Conservation (phyloP, 2,888 invertebrate genomes). For the Synergus laeviventris region DNA sequence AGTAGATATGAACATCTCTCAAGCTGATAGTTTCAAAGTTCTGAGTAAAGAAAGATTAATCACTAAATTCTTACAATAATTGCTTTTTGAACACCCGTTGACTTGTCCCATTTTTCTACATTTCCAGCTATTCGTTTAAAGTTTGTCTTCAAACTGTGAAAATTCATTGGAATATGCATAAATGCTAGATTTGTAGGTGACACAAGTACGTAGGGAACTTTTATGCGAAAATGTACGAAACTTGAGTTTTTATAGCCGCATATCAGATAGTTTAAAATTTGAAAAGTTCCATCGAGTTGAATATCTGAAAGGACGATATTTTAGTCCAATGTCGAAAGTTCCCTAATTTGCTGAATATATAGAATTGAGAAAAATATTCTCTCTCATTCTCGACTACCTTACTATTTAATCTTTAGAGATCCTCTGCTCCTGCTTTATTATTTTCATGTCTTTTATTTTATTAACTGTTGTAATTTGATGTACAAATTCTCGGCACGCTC, state of each 20-base stretch:
- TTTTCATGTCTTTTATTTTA: constrained; percentile 29
- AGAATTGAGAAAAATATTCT: neutral
- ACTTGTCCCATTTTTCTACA: no score
- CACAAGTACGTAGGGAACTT: neutral
- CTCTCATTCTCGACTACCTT: neutral
- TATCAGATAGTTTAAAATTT: constrained; percentile 17
- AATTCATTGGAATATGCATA: neutral
- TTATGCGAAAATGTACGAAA: neutral
- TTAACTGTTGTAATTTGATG: constrained; percentile 33
- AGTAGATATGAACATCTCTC: constrained; percentile 3
- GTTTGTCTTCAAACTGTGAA: neutral
- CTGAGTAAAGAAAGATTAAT: neutral
- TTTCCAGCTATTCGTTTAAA: neutral
- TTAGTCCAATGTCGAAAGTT: neutral
- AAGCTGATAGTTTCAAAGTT: constrained; percentile 4
- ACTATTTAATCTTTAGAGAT: constrained; percentile 20
- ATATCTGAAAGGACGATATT: constrained; percentile 7
- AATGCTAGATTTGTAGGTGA: neutral
- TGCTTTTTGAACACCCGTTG: neutral
- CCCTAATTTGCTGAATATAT: neutral
- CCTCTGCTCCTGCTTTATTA: constrained; percentile 11
- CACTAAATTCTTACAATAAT: neutral
- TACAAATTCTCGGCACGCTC: constrained; percentile 36
- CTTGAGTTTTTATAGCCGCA: neutral
- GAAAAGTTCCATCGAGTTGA: neutral